Conservation (phyloP, 1,140 invertebrate genomes). For the Pseudoatta argentina region DNA sequence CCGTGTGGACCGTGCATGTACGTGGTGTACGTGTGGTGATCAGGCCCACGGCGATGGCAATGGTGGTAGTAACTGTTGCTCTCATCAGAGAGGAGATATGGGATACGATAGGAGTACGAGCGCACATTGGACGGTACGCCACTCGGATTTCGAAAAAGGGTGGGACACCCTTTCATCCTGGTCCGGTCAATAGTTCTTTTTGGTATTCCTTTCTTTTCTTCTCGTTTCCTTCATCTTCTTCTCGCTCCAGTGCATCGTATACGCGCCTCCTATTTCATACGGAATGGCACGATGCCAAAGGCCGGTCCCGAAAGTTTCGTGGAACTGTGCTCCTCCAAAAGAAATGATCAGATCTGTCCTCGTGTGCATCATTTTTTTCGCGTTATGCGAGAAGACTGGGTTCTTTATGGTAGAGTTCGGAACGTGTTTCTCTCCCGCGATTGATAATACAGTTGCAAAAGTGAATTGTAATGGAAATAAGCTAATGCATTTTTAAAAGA, state of each 20-base stretch:
- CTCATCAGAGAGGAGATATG: conserved; percentile 24
- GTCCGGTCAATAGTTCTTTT: conserved; percentile 76
- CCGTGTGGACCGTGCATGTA: conserved; percentile 1
- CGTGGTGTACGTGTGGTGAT: background rate
- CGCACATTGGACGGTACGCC: conserved; percentile 66
- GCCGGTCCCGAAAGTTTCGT: conserved; percentile 38
- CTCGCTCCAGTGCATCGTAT: conserved; percentile 30
- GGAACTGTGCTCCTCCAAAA: conserved; percentile 20
- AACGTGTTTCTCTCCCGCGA: background rate
- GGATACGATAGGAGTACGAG: conserved; percentile 46
- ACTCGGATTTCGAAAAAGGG: conserved; percentile 78
- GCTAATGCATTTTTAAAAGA: conserved; percentile 54
- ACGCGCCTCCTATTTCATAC: conserved; percentile 34
- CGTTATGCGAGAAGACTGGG: conserved; percentile 17
- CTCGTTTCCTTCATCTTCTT: conserved; percentile 48
- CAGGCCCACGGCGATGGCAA: background rate
- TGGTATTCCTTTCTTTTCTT: conserved; percentile 54
- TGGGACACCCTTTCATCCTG: conserved; percentile 77
- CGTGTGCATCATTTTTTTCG: conserved; percentile 56
- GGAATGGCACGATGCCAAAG: conserved; percentile 37
- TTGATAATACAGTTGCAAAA: conserved; percentile 36
- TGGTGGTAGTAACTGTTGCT: conserved; percentile 58
- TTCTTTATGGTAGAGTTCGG: conserved; percentile 12
- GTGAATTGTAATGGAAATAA: conserved; percentile 50
- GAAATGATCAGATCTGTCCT: conserved; percentile 43